These are phyloP conservation scores for Onchidella celtica DNA, from an alignment of 2,888 invertebrate species.

Conservation along the genomic window DNA sequence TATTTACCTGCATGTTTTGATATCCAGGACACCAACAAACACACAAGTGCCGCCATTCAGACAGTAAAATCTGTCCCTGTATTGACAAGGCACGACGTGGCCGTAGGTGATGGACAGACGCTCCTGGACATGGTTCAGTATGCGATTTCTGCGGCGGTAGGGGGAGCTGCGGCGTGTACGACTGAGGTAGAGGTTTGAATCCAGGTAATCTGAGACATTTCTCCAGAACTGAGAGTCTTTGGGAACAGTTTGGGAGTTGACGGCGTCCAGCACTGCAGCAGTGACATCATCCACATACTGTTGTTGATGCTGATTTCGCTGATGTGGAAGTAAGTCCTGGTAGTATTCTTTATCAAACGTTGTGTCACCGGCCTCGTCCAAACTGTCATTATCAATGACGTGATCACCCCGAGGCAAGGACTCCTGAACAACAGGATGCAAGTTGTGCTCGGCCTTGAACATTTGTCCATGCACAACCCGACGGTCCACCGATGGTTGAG, in stretches of 20 bases:
- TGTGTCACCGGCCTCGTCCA: neutral
- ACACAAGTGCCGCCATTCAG: conserved; percentile 70
- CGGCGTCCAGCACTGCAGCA: neutral
- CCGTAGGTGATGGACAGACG: conserved; percentile 57
- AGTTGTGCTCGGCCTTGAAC: no score
- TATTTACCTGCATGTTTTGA: conserved; percentile 74
- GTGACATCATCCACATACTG: neutral
- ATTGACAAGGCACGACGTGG: conserved; percentile 65
- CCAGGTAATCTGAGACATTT: conserved; percentile 22
- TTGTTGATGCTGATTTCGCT: neutral
- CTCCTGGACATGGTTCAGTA: conserved; percentile 8
- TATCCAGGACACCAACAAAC: conserved; percentile 68
- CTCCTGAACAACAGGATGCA: no score
- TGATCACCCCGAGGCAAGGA: neutral
- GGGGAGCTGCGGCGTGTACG: conserved; percentile 30
- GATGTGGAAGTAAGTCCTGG: neutral
- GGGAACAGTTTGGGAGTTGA: conserved; percentile 1
- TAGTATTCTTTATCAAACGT: neutral
- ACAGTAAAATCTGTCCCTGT: conserved; percentile 66
- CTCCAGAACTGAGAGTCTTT: conserved; percentile 25
- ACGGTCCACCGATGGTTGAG: no score
- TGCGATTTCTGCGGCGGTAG: conserved; percentile 13
- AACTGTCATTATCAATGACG: neutral
- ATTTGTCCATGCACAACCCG: no score
- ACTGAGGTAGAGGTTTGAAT: conserved; percentile 38